These are phyloP conservation scores for Panzeria rudis DNA, from an alignment of 2,888 invertebrate species.

Conservation along the genomic window DNA sequence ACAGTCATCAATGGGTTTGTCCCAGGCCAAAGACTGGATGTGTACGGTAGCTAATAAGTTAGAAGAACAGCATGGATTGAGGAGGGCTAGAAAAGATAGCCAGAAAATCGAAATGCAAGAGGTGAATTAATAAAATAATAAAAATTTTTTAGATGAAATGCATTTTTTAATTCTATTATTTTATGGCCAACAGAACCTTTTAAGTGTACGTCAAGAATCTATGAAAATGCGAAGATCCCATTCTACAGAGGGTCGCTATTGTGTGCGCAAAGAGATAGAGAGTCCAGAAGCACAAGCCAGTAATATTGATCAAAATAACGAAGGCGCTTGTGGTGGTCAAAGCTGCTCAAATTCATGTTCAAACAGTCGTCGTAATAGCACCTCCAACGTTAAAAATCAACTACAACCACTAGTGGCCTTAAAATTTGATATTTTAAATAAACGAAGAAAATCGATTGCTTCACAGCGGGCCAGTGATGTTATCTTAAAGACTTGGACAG, in stretches of 20 bases:
- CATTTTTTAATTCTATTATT: background rate
- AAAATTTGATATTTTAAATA: constrained; percentile 62
- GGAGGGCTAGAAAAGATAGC: constrained; percentile 75
- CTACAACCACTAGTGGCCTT: constrained; percentile 65
- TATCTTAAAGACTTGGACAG: constrained; percentile 3
- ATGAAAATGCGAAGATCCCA: constrained; percentile 79
- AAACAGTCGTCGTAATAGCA: constrained; percentile 50
- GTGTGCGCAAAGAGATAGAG: constrained; percentile 69
- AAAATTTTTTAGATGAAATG: background rate
- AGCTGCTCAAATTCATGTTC: constrained; percentile 21
- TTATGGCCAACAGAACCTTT: constrained; percentile 76
- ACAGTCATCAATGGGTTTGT: constrained; percentile 81
- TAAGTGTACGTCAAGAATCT: constrained; percentile 77
- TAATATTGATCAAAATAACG: background rate
- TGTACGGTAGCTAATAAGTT: constrained; percentile 79
- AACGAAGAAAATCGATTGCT: constrained; percentile 45
- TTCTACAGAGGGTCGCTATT: constrained; percentile 81
- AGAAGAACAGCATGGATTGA: constrained; percentile 79
- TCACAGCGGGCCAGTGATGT: constrained; percentile 13
- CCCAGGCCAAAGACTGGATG: constrained; percentile 78
- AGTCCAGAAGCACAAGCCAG: background rate
- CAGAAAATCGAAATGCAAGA: constrained; percentile 78
- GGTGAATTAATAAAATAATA: constrained; percentile 51
- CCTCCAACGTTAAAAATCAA: background rate
- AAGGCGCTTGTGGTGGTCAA: constrained; percentile 59